Evolutionary conservation across 2,797 vertebrate species (phyloP).

Genomic region (Urophycis tenuis): DNA sequence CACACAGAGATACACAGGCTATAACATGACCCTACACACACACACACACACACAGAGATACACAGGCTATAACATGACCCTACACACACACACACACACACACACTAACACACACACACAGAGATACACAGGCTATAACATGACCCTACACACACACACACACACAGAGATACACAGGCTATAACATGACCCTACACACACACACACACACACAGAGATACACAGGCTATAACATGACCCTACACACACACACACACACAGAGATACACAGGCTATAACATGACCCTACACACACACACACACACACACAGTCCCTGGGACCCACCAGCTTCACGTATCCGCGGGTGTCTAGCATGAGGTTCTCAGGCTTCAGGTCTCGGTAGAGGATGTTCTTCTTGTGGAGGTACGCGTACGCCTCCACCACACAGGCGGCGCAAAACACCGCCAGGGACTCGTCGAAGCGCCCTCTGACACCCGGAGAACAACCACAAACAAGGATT

Average conservation of each 20-base stretch:
- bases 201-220: background rate
- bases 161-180: no score
- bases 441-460: constrained; percentile 70
- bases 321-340: constrained; percentile 78
- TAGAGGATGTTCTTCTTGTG: constrained; percentile 79
- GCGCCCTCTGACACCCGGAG: constrained; percentile 60
- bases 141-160: no score
- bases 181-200: no score
- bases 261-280: background rate
- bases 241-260: background rate
- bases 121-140: no score
- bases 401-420: constrained; percentile 78
- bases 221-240: background rate
- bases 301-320: background rate
- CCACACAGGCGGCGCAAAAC: constrained; percentile 78
- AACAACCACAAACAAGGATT: background rate
- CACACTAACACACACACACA: background rate
- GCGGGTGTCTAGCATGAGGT: constrained; percentile 75
- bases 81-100: no score
- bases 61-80: background rate
- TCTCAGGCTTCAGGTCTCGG: constrained; percentile 83
- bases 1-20: background rate
- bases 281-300: background rate
- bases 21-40: no score
- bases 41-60: constrained; percentile 1